Evolutionary conservation across 2,888 invertebrate species (phyloP), one percentile per base, ranked within the genome.

Genomic region (Dysmachus trigonus): DNA sequence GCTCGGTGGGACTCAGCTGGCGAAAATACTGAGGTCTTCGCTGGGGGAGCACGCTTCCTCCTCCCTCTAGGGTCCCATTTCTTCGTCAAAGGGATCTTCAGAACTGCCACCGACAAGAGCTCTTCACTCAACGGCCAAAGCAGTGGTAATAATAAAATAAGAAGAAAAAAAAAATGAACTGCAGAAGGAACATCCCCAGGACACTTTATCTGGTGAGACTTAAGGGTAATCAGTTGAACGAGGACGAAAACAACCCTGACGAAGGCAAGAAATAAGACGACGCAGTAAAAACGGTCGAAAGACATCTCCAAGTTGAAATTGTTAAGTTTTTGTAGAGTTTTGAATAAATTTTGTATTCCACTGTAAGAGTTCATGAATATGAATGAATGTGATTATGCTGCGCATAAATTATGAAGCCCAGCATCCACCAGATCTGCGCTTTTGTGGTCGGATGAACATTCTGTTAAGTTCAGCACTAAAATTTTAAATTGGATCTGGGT

Each of bases 321-420:
- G 86, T 86, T 85, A 86, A 86, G 86, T 86, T 86, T 86, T 86
- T 85, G 79, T 85, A 84, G 79, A 86, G 86, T 86, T 86, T 86
- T 86, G 85, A 86, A 86, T 85, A 86, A 86, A 85, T 86, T 86
- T 86, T 86, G 85, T 76, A 86, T 85, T 85, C 79, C 84, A 84
- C 62, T 84, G 85, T 86, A 85, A 86, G 79, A 86, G 79, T 86
- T 86, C 86, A 86, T 86, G 86, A 86, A 86, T 86, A 86, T 86
- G 86, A 86, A 86, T 86, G 86, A 86, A 86, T 85, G 86, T 86
- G 79, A 86, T 86, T 86, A 86, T 86, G 72, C 86, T 33, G 85
- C 84, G 86, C 86, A 86, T 86, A 86, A 86, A 86, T 86, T 86
- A 86, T 74, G 83, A 86, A 41, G n/a, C 83, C 76, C 22, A 74